A percentile compares a stretch with the other conserved stretches of the same genome.
phyloP scores from a whole-genome alignment of 2,113 vertebrate genomes.

The Casuarius casuarius region DNA sequence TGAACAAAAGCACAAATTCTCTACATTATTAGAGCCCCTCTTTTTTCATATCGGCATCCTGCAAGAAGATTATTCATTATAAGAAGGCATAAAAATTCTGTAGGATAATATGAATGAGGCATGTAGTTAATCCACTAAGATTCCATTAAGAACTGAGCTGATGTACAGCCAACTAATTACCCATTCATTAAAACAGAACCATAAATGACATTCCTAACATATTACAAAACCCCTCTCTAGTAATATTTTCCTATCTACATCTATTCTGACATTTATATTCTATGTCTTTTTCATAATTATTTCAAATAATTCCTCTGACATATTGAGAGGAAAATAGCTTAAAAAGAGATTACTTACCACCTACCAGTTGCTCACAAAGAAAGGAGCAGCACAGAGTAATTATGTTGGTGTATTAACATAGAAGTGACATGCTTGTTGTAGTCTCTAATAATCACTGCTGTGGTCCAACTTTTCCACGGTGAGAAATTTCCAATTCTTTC shows the following conservation, averaged over 20 bases:
- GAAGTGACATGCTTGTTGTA: neutral
- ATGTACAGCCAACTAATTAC: conserved; percentile 67
- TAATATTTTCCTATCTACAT: conserved; percentile 67
- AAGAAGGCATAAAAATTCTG: conserved; percentile 18
- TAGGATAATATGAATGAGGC: conserved; percentile 53
- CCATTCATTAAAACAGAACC: conserved; percentile 71
- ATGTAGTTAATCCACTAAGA: conserved; percentile 63
- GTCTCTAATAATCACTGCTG: neutral
- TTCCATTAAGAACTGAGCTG: conserved; percentile 51
- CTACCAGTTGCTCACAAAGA: conserved; percentile 37
- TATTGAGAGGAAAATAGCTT: conserved; percentile 56
- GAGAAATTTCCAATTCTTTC: neutral
- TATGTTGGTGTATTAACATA: neutral
- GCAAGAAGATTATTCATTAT: conserved; percentile 8
- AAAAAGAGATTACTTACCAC: conserved; percentile 63
- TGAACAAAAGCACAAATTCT: neutral
- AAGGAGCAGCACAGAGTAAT: conserved; percentile 23
- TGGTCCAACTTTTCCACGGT: neutral
- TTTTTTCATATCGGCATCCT: neutral
- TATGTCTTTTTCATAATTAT: conserved; percentile 66
- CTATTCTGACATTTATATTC: conserved; percentile 72
- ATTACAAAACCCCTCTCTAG: conserved; percentile 47
- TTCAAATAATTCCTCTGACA: conserved; percentile 68
- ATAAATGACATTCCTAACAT: conserved; percentile 70
- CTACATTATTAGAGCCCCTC: neutral